Base-by-base conservation (phyloP, 2,888 invertebrate species). In the Leucozona laternaria region DNA sequence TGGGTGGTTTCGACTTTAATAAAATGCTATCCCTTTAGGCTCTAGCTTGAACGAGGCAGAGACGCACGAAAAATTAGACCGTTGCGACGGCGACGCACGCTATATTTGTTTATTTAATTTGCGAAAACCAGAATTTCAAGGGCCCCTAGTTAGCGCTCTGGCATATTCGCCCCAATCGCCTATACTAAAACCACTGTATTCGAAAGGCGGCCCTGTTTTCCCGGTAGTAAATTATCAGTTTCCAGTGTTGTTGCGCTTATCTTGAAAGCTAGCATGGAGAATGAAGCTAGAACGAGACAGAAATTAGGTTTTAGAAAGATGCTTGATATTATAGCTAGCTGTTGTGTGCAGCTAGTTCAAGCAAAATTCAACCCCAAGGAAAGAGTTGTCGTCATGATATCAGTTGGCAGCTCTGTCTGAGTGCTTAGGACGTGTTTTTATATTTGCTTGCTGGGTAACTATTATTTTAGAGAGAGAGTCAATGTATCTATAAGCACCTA, bases 321-420 rank as follows among this genome's bases (percentile, higher is more conserved):
- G 64, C 45, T 45, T n/a, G n/a, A 20, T 60, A 34, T 28, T 31
- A 5, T 17, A 25, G 60, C 43, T 17, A 25, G 60, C 43, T 43
- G 43, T 45, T 34, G 8, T 31, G 31, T 15, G 45, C 15, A 4
- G 31, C 37, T 43, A 43, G 64, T 66, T 50, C 22, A 53, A 53
- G 53, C 13, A 37, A 37, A 22, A 53, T 68, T 53, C 34, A 68
- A 37, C n/a, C 53, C 68, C 68, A 68, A 53, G n/a, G 66, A 66
- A 50, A 66, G 66, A 66, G 66, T 66, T 68, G 10, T 37, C 37
- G 34, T 10, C 45, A 34, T 48, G 45, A 48, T 37, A 50, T 11
- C 66, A 68, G 68, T 68, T 53, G 37, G 53, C 22, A 68, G 68
- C n/a, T 53, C n/a, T 25, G 53, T 6, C 50, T n/a, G 68, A 53